Base-by-base conservation (phyloP, 2,113 vertebrate genomes). In the Microtus ochrogaster region DNA sequence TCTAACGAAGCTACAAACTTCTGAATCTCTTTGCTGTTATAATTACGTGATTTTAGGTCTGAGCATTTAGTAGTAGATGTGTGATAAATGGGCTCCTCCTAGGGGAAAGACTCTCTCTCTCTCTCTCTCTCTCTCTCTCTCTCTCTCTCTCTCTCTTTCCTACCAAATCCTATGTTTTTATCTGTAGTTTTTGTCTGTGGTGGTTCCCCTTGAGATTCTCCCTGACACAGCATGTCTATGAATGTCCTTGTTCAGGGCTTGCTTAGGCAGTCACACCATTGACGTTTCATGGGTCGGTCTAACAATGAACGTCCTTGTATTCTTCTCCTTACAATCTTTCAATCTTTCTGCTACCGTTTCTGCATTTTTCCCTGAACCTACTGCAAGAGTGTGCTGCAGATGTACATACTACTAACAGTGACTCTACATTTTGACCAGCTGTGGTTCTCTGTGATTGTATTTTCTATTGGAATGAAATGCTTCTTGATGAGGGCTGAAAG, bases 321-420 rank as follows among this genome's bases (percentile, higher is more conserved):
- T 78, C 28, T 78, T 47, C 30, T 33, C 30, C 8, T 78, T 52
- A 52, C 7, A 52, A 8, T 78, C 16, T 52, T 33, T 52, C 16
- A 36, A 8, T 52, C 7, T 78, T 33, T 52, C 16, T 52, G 76
- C 28, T 16, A 3, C 28, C 14, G 19, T 39, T 78, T 78, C 44
- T 52, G 16, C 49, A 78, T 49, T 49, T 8, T 30, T 78, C 44
- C 16, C 28, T 49, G 44, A 77, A 77, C 13, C 5, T 30, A 49
- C 13, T 77, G 14, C 14, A 33, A 16, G 14, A 28, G 14, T 78
- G 14, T 33, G 22, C 30, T 78, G 28, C 2, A 49, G 14, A 78
- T 49, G 19, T 9, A 22, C 17, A 10, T 10, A 36, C 7, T 17
- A 49, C 21, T 78, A 78, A 49, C 0, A 0, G 33, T 19, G 47